Conservation (phyloP, 2,888 invertebrate genomes). For the Dryocosmus kuriphilus region DNA sequence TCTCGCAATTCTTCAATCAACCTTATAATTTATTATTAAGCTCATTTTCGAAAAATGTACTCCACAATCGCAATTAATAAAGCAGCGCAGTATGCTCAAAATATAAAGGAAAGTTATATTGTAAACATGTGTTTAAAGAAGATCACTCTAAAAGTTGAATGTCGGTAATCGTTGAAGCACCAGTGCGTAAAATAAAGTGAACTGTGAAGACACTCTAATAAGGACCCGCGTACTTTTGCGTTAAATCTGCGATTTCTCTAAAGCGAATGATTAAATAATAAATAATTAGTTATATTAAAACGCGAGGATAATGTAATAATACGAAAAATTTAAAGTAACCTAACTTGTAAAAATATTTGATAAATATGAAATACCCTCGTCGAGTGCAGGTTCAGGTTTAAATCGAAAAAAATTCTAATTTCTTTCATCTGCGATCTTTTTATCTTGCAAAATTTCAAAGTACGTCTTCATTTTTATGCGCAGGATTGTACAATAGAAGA, state of each 20-base stretch:
- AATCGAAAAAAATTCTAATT: not conserved
- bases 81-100: conserved; percentile 75
- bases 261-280: conserved; percentile 41
- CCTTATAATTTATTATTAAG: not conserved
- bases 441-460: not conserved
- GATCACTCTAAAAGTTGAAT: conserved; percentile 39
- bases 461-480: not conserved
- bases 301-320: conserved; percentile 58
- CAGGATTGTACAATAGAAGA: conserved; percentile 6
- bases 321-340: conserved; percentile 60
- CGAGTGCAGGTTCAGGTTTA: conserved; percentile 45
- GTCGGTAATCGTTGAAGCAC: conserved; percentile 30
- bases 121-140: conserved; percentile 62
- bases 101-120: conserved; percentile 63
- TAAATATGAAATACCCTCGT: conserved; percentile 49
- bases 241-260: conserved; percentile 25
- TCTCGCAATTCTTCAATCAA: not conserved
- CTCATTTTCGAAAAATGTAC: not conserved
- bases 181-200: conserved; percentile 29
- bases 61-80: conserved; percentile 35
- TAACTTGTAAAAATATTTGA: conserved; percentile 40
- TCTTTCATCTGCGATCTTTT: not conserved
- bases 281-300: conserved; percentile 33
- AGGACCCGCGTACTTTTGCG: conserved; percentile 9
- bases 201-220: conserved; percentile 35